These are phyloP conservation scores for Sapajus apella DNA, from an alignment of 2,113 vertebrate species.

Conservation along the genomic window DNA sequence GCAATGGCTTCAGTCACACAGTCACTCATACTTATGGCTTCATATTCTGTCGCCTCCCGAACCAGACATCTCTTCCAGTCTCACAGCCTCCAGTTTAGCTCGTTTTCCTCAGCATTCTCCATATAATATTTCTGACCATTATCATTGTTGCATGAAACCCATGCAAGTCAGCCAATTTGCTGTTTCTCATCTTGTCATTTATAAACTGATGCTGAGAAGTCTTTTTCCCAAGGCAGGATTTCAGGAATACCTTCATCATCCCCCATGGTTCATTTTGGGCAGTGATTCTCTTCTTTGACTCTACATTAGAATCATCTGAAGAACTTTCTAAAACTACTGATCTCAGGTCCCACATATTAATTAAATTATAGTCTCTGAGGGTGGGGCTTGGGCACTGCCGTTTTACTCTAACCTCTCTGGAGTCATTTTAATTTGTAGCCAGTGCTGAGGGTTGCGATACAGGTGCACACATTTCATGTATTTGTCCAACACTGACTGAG, in stretches of 20 bases:
- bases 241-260: not conserved
- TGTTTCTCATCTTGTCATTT: not conserved
- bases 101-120: not conserved
- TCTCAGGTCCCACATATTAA: not conserved
- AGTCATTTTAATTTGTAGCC: not conserved
- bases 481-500: not conserved
- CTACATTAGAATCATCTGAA: not conserved
- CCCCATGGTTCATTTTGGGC: not conserved
- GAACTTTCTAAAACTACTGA: not conserved
- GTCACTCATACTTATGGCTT: accelerated
- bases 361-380: not conserved
- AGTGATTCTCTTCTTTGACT: not conserved
- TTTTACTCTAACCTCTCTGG: not conserved
- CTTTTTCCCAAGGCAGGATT: not conserved
- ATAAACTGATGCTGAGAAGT: conserved; percentile 4
- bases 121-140: not conserved
- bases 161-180: not conserved
- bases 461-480: not conserved
- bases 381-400: not conserved
- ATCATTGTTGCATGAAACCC: not conserved
- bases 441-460: not conserved
- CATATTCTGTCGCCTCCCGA: not conserved
- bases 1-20: not conserved
- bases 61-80: not conserved
- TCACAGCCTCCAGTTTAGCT: not conserved